A percentile compares a stretch with the other conserved stretches of the same genome.
Evolutionary conservation across 2,113 vertebrate genomes (phyloP).

Genomic region (Ascaphus truei): DNA sequence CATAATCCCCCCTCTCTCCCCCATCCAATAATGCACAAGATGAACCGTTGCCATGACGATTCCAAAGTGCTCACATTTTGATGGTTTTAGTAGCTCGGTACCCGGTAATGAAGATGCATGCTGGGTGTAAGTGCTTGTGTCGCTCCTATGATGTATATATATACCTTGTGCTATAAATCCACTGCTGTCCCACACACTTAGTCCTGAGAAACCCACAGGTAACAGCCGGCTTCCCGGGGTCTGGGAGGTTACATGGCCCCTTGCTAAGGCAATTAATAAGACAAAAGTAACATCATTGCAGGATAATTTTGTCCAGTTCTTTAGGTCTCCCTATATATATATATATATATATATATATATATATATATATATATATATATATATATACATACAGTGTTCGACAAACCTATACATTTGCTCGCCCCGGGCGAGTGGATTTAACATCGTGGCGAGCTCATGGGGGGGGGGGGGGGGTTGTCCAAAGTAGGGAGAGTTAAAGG

Average conservation of each 20-base stretch:
- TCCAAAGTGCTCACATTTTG: constrained; percentile 18
- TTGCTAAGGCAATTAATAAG: constrained; percentile 7
- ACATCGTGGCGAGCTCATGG: too few species aligned
- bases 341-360: too few species aligned
- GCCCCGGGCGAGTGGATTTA: too few species aligned
- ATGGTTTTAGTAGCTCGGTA: constrained; percentile 20
- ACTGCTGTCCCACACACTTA: constrained; percentile 22
- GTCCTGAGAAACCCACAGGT: constrained; percentile 4
- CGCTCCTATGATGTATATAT: constrained; percentile 31
- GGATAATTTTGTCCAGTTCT: too few species aligned
- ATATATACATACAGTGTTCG: too few species aligned
- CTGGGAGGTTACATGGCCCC: constrained; percentile 11
- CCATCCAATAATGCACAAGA: constrained; percentile 23
- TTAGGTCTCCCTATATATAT: too few species aligned
- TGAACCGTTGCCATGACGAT: constrained; percentile 32
- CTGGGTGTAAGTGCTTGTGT: constrained; percentile 35
- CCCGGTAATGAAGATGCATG: constrained; percentile 33
- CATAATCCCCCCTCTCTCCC: too few species aligned
- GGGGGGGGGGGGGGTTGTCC: too few species aligned
- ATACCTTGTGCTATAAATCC: constrained; percentile 25
- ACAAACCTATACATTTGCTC: too few species aligned
- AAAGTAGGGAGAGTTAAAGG: too few species aligned
- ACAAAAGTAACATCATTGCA: too few species aligned
- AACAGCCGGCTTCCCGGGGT: background rate
- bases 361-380: too few species aligned